Conservation (phyloP, 2,888 invertebrate genomes). For the Priocnemis perturbator region DNA sequence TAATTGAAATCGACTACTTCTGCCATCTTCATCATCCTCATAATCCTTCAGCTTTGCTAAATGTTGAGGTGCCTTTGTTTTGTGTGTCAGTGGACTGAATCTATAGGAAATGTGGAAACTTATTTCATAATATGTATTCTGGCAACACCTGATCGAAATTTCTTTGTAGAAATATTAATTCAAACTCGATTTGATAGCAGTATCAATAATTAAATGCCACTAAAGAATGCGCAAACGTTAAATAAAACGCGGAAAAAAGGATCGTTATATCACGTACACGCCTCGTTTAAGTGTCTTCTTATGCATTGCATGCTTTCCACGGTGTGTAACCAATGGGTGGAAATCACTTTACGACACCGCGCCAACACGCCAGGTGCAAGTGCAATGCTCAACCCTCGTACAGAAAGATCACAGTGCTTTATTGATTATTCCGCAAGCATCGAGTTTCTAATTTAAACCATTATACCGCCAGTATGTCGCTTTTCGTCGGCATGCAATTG, state of each 20-base stretch:
- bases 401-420: conserved; percentile 33
- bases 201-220: neutral
- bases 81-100: conserved; percentile 46
- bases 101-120: conserved; percentile 25
- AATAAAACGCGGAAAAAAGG: neutral
- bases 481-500: neutral
- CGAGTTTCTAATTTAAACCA: conserved; percentile 31
- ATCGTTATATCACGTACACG: conserved; percentile 50
- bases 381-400: conserved; percentile 23
- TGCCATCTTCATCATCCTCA: conserved; percentile 29
- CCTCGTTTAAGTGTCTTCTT: conserved; percentile 54
- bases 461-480: conserved; percentile 22
- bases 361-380: conserved; percentile 3
- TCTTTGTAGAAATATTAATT: neutral
- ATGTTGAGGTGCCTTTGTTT: conserved; percentile 50
- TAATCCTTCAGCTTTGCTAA: conserved; percentile 31
- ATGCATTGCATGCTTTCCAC: conserved; percentile 65
- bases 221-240: neutral
- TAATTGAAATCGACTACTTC: conserved; percentile 36
- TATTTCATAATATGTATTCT: neutral
- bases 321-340: conserved; percentile 26
- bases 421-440: conserved; percentile 46
- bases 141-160: neutral
- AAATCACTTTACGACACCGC: conserved; percentile 9
- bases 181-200: neutral